Percentiles rank a stretch among this genome's conserved stretches.
phyloP scores from a whole-genome alignment of 2,888 invertebrate genomes.

The Acanthosepion pharaonis region DNA sequence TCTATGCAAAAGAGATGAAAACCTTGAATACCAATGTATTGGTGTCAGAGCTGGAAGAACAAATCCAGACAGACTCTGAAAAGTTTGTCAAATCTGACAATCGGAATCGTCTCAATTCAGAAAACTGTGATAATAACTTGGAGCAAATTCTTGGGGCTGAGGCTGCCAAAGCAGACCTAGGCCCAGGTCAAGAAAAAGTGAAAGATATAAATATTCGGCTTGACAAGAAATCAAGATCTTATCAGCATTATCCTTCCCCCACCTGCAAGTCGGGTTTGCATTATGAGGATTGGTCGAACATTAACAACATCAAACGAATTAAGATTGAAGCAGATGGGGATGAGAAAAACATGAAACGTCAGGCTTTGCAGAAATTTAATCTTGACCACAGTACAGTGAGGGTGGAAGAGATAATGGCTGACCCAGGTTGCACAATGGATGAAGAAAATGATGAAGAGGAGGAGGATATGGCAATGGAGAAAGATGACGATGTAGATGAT shows the following conservation, averaged over 20 bases:
- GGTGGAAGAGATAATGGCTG: conserved; percentile 54
- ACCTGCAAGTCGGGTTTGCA: conserved; percentile 48
- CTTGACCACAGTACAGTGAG: conserved; percentile 53
- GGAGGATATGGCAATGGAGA: conserved; percentile 50
- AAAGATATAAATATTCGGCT: conserved; percentile 77
- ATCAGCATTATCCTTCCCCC: conserved; percentile 53
- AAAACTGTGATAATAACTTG: conserved; percentile 73
- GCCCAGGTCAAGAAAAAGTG: conserved; percentile 61
- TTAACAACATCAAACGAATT: conserved; percentile 67
- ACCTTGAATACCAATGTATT: conserved; percentile 79
- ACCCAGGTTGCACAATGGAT: conserved; percentile 49
- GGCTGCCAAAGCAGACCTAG: conserved; percentile 52
- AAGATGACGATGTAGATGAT: conserved; percentile 55
- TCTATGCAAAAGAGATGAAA: conserved; percentile 78
- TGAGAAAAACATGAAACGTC: conserved; percentile 70
- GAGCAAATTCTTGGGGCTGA: conserved; percentile 48
- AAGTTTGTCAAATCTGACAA: conserved; percentile 78
- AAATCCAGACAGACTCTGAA: conserved; percentile 78
- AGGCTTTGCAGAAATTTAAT: conserved; percentile 69
- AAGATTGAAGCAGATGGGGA: conserved; percentile 65
- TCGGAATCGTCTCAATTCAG: conserved; percentile 66
- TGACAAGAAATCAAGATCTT: conserved; percentile 64
- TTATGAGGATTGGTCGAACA: conserved; percentile 51
- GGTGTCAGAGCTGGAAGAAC: conserved; percentile 74
- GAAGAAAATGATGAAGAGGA: conserved; percentile 37